Evolutionary conservation across 2,113 vertebrate genomes (phyloP).

Genomic region (Neogale vison): DNA sequence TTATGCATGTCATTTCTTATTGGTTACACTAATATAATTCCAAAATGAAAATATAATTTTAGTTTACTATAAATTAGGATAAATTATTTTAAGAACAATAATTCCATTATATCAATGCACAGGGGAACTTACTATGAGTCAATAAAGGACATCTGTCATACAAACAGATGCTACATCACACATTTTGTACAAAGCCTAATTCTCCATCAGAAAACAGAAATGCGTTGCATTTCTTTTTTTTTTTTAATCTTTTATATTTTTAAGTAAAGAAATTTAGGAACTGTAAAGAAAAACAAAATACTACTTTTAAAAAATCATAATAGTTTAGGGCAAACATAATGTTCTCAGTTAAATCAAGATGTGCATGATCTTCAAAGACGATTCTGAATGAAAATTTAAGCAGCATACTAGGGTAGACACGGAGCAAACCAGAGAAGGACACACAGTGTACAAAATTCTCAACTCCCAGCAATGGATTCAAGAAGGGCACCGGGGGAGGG

Average conservation of each 20-base stretch:
- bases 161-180: constrained; percentile 70
- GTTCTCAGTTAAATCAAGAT: background rate
- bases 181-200: constrained; percentile 41
- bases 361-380: background rate
- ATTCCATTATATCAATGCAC: constrained; percentile 68
- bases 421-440: background rate
- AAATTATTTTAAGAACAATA: constrained; percentile 79
- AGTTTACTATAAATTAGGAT: constrained; percentile 76
- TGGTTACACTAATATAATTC: constrained; percentile 43
- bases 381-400: background rate
- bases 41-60: constrained; percentile 70
- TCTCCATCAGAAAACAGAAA: constrained; percentile 64
- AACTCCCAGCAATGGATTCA: constrained; percentile 23
- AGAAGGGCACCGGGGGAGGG: background rate
- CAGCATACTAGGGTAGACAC: background rate
- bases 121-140: constrained; percentile 65
- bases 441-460: background rate
- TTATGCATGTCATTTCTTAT: constrained; percentile 61
- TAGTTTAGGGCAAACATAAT: background rate
- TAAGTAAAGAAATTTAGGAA: constrained; percentile 60
- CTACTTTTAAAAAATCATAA: background rate
- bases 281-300: constrained; percentile 45
- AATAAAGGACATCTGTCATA: constrained; percentile 72
- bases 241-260: background rate
- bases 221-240: background rate